A percentile compares a stretch with the other conserved stretches of the same genome.
phyloP scores from a whole-genome alignment of 1,140 invertebrate species.

The Heliconius himera region DNA sequence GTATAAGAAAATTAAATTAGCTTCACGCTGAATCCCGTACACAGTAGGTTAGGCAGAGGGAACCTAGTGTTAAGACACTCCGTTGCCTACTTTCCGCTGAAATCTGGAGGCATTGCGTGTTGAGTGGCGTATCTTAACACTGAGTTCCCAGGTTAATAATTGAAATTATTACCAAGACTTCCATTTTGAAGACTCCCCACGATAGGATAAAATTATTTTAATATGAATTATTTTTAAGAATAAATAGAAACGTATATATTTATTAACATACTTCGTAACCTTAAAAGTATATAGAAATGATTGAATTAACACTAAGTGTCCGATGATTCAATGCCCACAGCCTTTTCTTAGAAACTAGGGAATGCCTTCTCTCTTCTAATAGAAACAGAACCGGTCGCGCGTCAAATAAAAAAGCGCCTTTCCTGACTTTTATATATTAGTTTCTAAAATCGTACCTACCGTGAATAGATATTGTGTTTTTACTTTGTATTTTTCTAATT shows the following conservation, averaged over 20 bases:
- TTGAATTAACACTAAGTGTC: background rate
- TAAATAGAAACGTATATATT: background rate
- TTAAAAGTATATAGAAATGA: background rate
- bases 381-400: constrained; percentile 28
- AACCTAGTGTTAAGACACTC: no score
- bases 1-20: no score
- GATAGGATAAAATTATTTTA: no score
- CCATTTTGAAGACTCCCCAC: no score
- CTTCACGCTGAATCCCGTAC: no score
- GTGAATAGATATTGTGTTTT: constrained; percentile 6
- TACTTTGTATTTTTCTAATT: constrained; percentile 1
- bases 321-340: constrained; percentile 22
- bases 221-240: background rate
- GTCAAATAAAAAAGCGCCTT: constrained; percentile 8
- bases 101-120: no score
- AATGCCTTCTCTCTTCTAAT: constrained; percentile 32
- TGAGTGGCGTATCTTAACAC: no score
- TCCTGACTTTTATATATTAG: constrained; percentile 27
- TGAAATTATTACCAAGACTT: no score
- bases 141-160: no score
- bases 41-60: no score
- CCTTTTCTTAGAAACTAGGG: constrained; percentile 19
- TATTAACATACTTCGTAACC: background rate
- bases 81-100: no score
- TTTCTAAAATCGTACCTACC: constrained; percentile 6